These are phyloP conservation scores for Liposcelis brunnea DNA, from an alignment of 2,888 invertebrate genomes.

Conservation along the genomic window DNA sequence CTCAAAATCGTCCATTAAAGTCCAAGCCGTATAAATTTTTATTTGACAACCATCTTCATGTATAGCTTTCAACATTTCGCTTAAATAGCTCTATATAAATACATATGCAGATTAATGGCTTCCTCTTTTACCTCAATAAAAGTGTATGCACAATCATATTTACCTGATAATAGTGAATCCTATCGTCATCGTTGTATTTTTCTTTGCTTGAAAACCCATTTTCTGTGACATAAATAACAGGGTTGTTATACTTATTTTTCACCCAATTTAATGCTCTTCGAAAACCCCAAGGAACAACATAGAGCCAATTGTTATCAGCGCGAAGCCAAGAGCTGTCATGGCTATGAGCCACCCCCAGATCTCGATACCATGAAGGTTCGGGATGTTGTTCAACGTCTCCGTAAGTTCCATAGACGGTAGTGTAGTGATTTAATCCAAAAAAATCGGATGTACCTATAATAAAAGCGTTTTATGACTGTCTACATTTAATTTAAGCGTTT, in stretches of 20 bases:
- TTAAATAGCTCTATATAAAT: constrained; percentile 15
- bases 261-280: constrained; percentile 27
- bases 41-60: constrained; percentile 30
- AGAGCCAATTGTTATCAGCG: constrained; percentile 30
- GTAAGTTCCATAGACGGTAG: constrained; percentile 25
- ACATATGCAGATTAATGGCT: constrained; percentile 21
- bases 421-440: constrained; percentile 42
- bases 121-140: no score
- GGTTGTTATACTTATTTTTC: constrained; percentile 29
- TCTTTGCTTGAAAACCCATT: constrained; percentile 25
- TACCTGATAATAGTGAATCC: constrained; percentile 19
- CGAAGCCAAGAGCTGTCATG: constrained; percentile 29
- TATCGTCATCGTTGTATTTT: constrained; percentile 21
- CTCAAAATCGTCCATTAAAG: constrained; percentile 44
- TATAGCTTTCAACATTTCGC: constrained; percentile 23
- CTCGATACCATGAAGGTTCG: constrained; percentile 18
- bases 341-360: constrained; percentile 25
- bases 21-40: constrained; percentile 40
- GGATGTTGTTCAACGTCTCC: constrained; percentile 9
- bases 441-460: constrained; percentile 40
- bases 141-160: no score
- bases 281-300: constrained; percentile 31
- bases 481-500: no score
- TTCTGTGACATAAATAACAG: constrained; percentile 28
- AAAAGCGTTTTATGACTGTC: no score